Conservation (phyloP, 2,888 invertebrate species). For the Teleogryllus oceanicus region DNA sequence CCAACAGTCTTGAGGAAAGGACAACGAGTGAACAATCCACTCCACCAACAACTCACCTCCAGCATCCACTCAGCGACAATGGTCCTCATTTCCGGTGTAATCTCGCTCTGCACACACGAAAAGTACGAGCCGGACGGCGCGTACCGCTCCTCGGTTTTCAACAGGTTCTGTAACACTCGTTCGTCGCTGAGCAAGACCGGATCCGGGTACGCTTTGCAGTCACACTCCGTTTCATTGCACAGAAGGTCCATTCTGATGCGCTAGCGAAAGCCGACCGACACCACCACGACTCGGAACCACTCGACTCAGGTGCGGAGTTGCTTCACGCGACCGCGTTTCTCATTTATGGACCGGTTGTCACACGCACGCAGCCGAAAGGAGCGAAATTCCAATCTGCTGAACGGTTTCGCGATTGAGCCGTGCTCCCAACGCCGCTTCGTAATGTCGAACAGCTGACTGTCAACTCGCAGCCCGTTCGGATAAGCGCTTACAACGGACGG, state of each 20-base stretch:
- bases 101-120: slow-evolving; percentile 79
- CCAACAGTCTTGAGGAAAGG: no score
- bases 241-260: slow-evolving; percentile 48
- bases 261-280: not conserved
- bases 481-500: no score
- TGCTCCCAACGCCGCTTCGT: no score
- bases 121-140: slow-evolving; percentile 74
- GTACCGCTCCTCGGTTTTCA: slow-evolving; percentile 82
- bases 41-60: slow-evolving; percentile 66
- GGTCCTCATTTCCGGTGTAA: slow-evolving; percentile 86
- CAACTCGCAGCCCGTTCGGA: no score
- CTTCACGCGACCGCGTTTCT: no score
- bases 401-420: no score
- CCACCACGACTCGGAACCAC: not conserved
- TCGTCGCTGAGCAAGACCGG: slow-evolving; percentile 70
- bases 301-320: no score
- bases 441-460: no score
- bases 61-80: slow-evolving; percentile 96
- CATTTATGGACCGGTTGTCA: no score
- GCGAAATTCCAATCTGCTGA: no score
- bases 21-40: no score
- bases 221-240: slow-evolving; percentile 49
- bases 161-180: slow-evolving; percentile 75
- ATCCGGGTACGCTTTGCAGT: slow-evolving; percentile 61
- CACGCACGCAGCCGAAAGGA: no score